These are phyloP conservation scores for Grantiella picta DNA, from an alignment of 2,113 vertebrate genomes.

Conservation along the genomic window DNA sequence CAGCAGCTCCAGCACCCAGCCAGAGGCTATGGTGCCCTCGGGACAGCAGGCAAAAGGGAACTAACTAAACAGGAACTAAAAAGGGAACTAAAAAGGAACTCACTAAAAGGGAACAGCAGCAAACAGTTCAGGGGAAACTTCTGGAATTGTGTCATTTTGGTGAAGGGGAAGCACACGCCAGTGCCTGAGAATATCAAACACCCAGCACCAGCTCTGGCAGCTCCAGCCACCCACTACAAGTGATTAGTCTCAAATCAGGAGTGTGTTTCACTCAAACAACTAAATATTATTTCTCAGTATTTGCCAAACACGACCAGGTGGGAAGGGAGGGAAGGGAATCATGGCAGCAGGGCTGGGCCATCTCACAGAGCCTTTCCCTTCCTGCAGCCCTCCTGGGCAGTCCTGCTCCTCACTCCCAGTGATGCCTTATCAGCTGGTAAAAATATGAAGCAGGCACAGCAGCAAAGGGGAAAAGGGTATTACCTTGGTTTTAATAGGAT, in stretches of 20 bases:
- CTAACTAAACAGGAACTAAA: no score
- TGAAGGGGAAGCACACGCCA: fast-evolving
- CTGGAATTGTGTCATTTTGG: neutral
- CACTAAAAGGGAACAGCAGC: neutral
- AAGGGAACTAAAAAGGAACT: no score
- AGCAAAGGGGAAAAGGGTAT: no score
- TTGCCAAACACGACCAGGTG: neutral
- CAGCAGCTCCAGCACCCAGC: no score
- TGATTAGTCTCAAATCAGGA: neutral
- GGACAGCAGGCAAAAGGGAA: neutral
- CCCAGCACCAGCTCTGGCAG: neutral
- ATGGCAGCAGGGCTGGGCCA: neutral
- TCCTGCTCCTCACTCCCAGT: neutral
- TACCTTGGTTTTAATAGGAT: no score
- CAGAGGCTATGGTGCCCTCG: fast-evolving
- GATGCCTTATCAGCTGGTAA: no score
- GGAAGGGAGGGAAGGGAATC: neutral
- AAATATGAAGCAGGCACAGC: no score
- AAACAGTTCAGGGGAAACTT: neutral
- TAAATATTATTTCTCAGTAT: neutral
- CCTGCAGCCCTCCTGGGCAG: neutral
- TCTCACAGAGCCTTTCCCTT: neutral
- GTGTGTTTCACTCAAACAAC: neutral
- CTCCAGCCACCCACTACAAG: neutral
- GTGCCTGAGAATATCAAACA: fast-evolving